Base-by-base conservation (phyloP, 2,888 invertebrate species). In the Melanotus villosus region DNA sequence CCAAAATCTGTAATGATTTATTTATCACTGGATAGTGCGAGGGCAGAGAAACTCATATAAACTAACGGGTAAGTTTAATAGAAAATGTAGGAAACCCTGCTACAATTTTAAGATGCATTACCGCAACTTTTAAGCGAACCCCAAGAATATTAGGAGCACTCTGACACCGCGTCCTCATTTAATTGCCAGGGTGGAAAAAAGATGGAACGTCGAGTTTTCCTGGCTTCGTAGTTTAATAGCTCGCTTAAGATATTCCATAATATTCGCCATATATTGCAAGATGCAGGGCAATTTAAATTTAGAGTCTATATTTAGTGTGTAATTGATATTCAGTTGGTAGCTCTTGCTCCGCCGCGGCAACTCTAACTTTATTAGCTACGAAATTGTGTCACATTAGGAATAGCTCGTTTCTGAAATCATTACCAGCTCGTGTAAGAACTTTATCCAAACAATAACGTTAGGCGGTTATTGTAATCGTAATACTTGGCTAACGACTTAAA, bases 221-320 rank as follows among this genome's bases (percentile, higher is more conserved):
- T 14, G 45, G 50, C 16, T 63, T 52, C 38, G 23, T 26, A 38
- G 54, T 30, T 65, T 65, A 58, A 65, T 50, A 56, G 58, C 36
- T 32, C 34, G n/a, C 65, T 32, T 26, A 52, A 66, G 66, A 58
- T 50, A 41, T 43, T 60, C 47, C 54, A 56, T 65, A 65, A 70
- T 70, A 62, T 70, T 65, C 57, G 50, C 38, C 36, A 65, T 69
- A 65, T 69, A 69, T 69, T 65, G 69, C 64, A 70, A 70, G 65
- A 70, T 70, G 70, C 65, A 67, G 45, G 59, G 67, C 54, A 70
- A 70, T 65, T 70, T 70, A 70, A 70, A 70, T 70, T 70, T 68
- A 64, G 65, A 59, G 50, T 52, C 67, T 60, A 67, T 65, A 68
- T 68, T 64, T 70, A 70, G 65, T 45, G 56, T 70, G 70, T 70